These are phyloP conservation scores for Lepidonotus clava DNA, from an alignment of 2,888 invertebrate genomes.

Conservation along the genomic window DNA sequence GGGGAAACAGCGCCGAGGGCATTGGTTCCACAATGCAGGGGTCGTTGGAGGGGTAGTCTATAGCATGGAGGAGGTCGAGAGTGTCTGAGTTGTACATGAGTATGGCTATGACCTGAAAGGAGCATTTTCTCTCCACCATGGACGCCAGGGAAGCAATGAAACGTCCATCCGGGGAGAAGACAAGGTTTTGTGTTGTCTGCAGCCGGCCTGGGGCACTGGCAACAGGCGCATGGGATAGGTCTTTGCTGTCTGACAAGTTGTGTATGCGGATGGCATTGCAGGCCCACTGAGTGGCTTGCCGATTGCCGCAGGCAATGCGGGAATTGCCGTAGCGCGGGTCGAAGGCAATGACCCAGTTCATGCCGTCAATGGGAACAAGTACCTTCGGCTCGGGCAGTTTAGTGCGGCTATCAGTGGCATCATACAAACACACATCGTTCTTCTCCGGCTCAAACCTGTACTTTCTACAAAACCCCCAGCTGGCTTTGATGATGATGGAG, in stretches of 20 bases:
- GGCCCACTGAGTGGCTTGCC: too few relatives aligned
- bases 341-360: neutral
- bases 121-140: neutral
- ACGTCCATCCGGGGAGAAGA: conserved; percentile 28
- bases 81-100: conserved; percentile 19
- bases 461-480: neutral
- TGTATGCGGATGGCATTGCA: neutral
- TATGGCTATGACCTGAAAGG: neutral
- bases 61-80: neutral
- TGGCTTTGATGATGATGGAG: neutral
- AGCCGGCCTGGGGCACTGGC: neutral
- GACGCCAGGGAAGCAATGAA: conserved; percentile 15
- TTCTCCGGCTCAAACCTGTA: neutral
- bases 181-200: conserved; percentile 41
- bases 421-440: neutral
- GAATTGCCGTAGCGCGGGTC: conserved; percentile 6
- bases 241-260: neutral
- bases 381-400: neutral
- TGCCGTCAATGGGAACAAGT: neutral
- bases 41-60: neutral
- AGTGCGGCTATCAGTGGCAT: neutral
- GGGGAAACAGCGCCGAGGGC: neutral
- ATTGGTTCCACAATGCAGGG: neutral
- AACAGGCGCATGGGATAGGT: too few relatives aligned
- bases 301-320: neutral